Conservation (phyloP, 1,140 invertebrate genomes). For the Gerris buenoi region DNA sequence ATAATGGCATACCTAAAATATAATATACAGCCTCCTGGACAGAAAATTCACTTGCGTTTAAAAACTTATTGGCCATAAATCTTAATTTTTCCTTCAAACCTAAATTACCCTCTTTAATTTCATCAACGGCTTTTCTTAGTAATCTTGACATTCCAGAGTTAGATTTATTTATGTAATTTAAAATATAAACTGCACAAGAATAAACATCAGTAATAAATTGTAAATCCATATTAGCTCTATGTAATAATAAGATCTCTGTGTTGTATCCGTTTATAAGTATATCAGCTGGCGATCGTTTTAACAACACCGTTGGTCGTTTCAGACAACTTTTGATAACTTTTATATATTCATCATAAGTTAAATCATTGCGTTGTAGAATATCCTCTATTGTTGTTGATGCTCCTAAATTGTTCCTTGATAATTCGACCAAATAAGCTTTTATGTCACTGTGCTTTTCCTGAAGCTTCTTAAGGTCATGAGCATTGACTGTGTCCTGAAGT, state of each 20-base stretch:
- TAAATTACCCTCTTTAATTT: background rate
- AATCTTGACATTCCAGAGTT: background rate
- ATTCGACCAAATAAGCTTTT: background rate
- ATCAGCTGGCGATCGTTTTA: conserved; percentile 5
- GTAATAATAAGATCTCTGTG: conserved; percentile 17
- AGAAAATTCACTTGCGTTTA: background rate
- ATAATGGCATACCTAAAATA: background rate
- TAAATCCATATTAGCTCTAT: conserved; percentile 23
- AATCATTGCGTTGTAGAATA: background rate
- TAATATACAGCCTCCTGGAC: background rate
- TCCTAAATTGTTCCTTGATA: background rate
- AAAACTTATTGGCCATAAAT: background rate
- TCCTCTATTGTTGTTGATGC: background rate
- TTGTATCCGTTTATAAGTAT: conserved; percentile 23
- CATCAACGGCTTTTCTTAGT: background rate
- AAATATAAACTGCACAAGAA: conserved; percentile 19
- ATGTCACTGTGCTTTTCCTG: background rate
- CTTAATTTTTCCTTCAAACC: conserved; percentile 17
- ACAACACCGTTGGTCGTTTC: background rate
- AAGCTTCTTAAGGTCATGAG: background rate
- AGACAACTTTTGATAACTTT: background rate
- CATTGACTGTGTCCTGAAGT: background rate
- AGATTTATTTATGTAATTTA: conserved; percentile 7
- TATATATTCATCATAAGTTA: background rate
- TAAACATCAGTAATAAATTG: conserved; percentile 23